Conservation (phyloP, 2,888 invertebrate genomes). For the Orthosia gothica region DNA sequence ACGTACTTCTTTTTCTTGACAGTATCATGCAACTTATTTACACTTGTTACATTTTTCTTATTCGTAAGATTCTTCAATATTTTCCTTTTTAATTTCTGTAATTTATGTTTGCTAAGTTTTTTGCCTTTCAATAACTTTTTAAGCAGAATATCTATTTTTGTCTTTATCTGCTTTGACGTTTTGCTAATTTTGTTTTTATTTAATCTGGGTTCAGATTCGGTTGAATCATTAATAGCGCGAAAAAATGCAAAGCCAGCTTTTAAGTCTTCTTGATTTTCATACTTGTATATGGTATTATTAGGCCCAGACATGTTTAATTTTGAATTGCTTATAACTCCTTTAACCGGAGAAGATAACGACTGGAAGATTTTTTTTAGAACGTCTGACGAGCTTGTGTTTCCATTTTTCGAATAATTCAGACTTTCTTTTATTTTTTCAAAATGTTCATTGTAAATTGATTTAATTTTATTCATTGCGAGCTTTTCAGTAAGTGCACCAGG, state of each 20-base stretch:
- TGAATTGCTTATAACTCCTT: conserved; percentile 2
- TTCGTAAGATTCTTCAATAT: conserved; percentile 11
- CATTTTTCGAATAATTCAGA: conserved; percentile 20
- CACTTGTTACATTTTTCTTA: conserved; percentile 4
- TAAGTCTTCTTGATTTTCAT: background rate
- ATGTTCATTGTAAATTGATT: conserved; percentile 27
- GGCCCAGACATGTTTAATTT: background rate
- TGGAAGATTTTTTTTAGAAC: conserved; percentile 4
- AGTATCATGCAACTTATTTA: background rate
- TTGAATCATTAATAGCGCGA: background rate
- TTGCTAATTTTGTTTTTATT: conserved; percentile 10
- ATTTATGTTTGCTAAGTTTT: conserved; percentile 23
- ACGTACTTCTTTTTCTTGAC: background rate
- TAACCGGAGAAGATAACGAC: background rate
- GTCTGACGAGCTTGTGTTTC: conserved; percentile 22
- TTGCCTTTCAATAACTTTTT: conserved; percentile 21
- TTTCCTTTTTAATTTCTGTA: conserved; percentile 21
- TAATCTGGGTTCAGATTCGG: background rate
- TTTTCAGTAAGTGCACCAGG: conserved; percentile 38
- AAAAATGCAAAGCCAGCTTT: background rate
- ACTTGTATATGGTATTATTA: conserved; percentile 4
- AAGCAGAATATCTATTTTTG: background rate
- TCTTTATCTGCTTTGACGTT: background rate
- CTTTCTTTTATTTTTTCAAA: conserved; percentile 6
- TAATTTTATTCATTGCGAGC: conserved; percentile 12